These are phyloP conservation scores for Mechanitis mazaeus DNA, from an alignment of 2,888 invertebrate genomes.

Conservation along the genomic window DNA sequence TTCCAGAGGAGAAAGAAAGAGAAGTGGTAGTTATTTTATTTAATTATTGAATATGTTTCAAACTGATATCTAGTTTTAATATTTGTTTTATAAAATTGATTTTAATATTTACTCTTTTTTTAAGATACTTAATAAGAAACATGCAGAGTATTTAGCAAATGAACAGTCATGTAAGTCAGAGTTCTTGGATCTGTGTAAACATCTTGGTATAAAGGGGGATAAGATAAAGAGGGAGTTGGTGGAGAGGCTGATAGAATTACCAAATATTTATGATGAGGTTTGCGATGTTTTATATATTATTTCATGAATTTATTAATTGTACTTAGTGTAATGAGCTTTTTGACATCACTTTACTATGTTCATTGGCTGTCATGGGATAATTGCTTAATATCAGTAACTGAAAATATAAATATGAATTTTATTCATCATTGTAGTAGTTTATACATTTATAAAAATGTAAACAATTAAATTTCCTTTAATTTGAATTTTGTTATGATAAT, in stretches of 20 bases:
- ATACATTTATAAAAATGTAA: no score
- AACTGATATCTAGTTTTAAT: neutral
- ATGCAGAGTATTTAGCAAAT: conserved; percentile 87
- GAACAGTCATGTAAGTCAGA: conserved; percentile 86
- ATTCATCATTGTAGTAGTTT: no score
- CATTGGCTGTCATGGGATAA: no score
- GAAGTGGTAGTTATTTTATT: conserved; percentile 70
- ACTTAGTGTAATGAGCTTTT: no score
- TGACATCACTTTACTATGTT: no score
- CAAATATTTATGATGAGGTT: conserved; percentile 83
- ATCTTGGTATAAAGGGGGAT: conserved; percentile 88
- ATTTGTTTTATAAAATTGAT: no score
- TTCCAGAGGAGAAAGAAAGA: conserved; percentile 89
- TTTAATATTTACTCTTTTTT: conserved; percentile 5
- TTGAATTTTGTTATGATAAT: no score
- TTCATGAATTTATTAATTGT: no score
- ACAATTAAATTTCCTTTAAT: no score
- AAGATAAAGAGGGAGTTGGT: conserved; percentile 87
- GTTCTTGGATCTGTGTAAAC: conserved; percentile 85
- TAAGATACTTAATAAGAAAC: conserved; percentile 88
- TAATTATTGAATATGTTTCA: conserved; percentile 5
- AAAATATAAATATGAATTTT: no score
- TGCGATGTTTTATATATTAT: neutral
- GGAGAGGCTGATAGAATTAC: conserved; percentile 84
- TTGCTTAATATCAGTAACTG: no score